These are phyloP conservation scores for Microtus montanus DNA, from an alignment of 2,113 vertebrate genomes.

Conservation along the genomic window DNA sequence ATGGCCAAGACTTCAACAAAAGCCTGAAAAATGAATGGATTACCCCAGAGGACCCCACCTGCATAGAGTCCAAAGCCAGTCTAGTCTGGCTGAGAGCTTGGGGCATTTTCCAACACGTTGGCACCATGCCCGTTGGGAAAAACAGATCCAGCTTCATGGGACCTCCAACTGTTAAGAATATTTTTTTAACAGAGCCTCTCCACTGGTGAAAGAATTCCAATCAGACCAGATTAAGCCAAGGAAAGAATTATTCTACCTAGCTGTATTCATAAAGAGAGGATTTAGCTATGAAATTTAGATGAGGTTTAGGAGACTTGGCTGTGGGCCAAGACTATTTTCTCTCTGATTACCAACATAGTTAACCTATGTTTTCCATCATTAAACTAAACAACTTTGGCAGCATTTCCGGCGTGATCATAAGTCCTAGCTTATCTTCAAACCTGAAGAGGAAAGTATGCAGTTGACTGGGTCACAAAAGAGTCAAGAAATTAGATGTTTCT, in stretches of 20 bases:
- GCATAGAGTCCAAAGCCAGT: too few relatives aligned
- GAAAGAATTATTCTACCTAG: neutral
- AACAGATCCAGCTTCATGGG: too few relatives aligned
- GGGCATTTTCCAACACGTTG: too few relatives aligned
- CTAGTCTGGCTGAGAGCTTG: too few relatives aligned
- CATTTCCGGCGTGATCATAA: neutral
- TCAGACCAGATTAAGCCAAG: too few relatives aligned
- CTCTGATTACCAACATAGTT: neutral
- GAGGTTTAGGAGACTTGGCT: neutral
- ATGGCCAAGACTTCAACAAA: too few relatives aligned
- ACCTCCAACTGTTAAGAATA: too few relatives aligned
- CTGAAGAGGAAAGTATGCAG: neutral
- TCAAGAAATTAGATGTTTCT: neutral
- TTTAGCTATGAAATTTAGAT: neutral
- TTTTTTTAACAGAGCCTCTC: too few relatives aligned
- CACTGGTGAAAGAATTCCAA: too few relatives aligned
- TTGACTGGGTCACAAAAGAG: neutral
- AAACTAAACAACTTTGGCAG: neutral
- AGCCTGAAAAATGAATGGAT: too few relatives aligned
- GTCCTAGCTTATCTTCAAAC: neutral
- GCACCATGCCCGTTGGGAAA: rapidly evolving
- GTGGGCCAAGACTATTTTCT: neutral
- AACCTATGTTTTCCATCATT: neutral
- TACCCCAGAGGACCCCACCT: too few relatives aligned
- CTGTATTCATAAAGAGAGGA: neutral